These are phyloP conservation scores for Beris chalybata DNA, from an alignment of 2,888 invertebrate genomes.

Conservation along the genomic window DNA sequence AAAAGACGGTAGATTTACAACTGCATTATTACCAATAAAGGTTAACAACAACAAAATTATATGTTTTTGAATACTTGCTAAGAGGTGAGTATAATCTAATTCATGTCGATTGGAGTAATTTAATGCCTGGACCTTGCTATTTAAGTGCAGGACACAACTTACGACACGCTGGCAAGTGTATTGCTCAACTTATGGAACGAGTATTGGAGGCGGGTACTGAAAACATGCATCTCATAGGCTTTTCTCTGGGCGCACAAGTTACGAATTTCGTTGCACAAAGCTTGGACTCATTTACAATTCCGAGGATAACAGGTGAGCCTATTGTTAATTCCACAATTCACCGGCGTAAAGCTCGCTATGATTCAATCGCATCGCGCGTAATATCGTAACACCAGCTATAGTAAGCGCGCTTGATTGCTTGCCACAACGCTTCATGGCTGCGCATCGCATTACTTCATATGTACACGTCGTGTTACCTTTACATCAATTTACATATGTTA, in stretches of 20 bases:
- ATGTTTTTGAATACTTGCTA: slow-evolving; percentile 58
- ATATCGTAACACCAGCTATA: too few relatives aligned
- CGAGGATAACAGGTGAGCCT: neutral
- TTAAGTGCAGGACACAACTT: slow-evolving; percentile 66
- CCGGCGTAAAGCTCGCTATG: too few relatives aligned
- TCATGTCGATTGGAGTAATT: slow-evolving; percentile 65
- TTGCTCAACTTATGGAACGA: slow-evolving; percentile 61
- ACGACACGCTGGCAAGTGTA: slow-evolving; percentile 63
- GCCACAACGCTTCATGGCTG: too few relatives aligned
- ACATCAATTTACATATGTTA: too few relatives aligned
- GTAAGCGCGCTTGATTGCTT: too few relatives aligned
- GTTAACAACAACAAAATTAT: too few relatives aligned
- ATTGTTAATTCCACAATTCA: too few relatives aligned
- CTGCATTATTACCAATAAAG: too few relatives aligned
- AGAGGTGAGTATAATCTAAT: slow-evolving; percentile 62
- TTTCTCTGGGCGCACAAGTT: slow-evolving; percentile 68
- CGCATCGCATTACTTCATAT: too few relatives aligned
- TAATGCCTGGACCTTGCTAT: slow-evolving; percentile 66
- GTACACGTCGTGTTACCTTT: too few relatives aligned
- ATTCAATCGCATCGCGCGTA: too few relatives aligned
- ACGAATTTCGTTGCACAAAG: slow-evolving; percentile 62
- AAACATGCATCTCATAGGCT: slow-evolving; percentile 67
- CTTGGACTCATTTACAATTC: slow-evolving; percentile 45
- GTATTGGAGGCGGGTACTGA: slow-evolving; percentile 58
- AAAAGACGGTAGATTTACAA: slow-evolving; percentile 55